Evolutionary conservation across 2,113 vertebrate species (phyloP), one percentile per base, ranked within the genome.

Genomic region (Saguinus imperator): DNA sequence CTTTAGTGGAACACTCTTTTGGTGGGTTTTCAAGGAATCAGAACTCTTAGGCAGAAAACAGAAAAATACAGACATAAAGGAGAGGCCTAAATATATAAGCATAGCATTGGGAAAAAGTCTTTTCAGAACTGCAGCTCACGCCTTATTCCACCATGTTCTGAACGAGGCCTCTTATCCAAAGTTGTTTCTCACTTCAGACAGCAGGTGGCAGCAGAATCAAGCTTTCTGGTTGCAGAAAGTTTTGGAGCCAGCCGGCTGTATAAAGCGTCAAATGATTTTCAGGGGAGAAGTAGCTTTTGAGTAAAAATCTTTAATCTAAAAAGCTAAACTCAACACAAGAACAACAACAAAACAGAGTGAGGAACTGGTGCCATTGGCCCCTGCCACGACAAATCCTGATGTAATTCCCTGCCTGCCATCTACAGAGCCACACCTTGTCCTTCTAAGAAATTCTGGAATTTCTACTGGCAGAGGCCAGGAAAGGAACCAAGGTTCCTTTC

Each of bases 151-250:
- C 43, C 32, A 0, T 0, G 2, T 64, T 83, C 32, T 82, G 21
- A 77, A 32, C 3, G 21, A 87, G 61, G 37, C 7, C 37, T 80
- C 21, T 37, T 84, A 84, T 12, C 27, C 55, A 27, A 75, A 25
- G 18, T 12, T 76, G 27, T 73, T 64, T 96, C 87, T 68, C 35
- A 48, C 10, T 21, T 23, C 25, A 40, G 35, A 87, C 97, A 88
- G 89, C 95, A 98, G 97, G 89, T 95, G 97, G 97, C 96, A 94
- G 96, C 80, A 97, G 40, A 95, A 57, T 55, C 97, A 40, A 95
- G 58, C 12, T 57, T 95, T 94, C 76, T 21, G 17, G 68, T 37
- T 48, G 58, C 79, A 17, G 75, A 81, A 75, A 45, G n/a, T 85
- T 52, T 73, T 57, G 48, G 52, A 57, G 25, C 18, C 9, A 37